Percentiles rank a stretch among this genome's conserved stretches.
Conservation (phyloP, 2,797 vertebrate species). For the Helarctos malayanus region DNA sequence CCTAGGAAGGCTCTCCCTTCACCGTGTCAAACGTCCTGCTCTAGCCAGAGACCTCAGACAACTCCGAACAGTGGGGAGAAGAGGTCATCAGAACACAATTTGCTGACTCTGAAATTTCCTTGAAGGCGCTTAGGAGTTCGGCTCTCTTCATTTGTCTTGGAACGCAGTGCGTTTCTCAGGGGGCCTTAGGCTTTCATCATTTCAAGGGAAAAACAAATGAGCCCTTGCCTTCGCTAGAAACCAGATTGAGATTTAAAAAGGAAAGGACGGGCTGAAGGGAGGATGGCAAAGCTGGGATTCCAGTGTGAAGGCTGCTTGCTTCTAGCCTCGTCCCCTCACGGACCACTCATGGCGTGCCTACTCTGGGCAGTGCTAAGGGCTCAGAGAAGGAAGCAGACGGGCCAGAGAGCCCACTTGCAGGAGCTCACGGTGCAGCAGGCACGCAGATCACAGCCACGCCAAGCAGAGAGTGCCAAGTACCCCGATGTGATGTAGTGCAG, state of each 20-base stretch:
- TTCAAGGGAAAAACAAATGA: not conserved
- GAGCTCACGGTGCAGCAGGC: too few relatives aligned
- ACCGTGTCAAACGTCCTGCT: not conserved
- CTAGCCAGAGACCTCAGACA: not conserved
- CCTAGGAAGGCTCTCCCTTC: not conserved
- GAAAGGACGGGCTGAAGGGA: not conserved
- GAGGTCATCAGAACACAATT: not conserved
- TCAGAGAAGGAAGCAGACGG: not conserved
- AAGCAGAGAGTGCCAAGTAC: not conserved
- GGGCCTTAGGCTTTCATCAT: slow-evolving; percentile 47
- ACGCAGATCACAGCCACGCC: too few relatives aligned
- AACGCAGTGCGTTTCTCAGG: slow-evolving; percentile 56
- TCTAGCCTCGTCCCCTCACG: not conserved
- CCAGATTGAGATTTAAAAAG: not conserved
- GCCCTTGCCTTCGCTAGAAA: not conserved
- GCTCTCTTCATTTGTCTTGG: not conserved
- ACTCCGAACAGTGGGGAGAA: not conserved
- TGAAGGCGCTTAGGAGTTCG: not conserved
- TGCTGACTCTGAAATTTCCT: slow-evolving; percentile 56
- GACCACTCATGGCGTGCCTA: not conserved
- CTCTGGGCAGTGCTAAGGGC: not conserved
- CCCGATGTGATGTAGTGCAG: not conserved
- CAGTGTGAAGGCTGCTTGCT: not conserved
- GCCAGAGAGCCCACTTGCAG: not conserved
- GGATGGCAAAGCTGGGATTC: not conserved